Base-by-base conservation (phyloP, 2,113 vertebrate species). In the Peromyscus maniculatus region DNA sequence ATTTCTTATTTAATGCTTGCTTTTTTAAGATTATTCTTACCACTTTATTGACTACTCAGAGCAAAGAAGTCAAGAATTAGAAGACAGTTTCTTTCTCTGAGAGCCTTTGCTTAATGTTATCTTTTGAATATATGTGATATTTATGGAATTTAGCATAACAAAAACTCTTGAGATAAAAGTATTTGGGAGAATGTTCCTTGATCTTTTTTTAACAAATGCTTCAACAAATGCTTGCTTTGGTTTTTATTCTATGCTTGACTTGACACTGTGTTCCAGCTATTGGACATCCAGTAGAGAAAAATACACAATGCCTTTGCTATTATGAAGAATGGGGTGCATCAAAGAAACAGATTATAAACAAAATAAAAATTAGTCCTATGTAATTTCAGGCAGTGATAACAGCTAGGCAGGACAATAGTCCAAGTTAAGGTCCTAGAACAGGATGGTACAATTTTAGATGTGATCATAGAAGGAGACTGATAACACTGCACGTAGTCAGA, bases 51-150 rank as follows among this genome's bases (percentile, higher is more conserved):
- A 96, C 19, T 87, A 79, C 75, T 88, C 79, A 24, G 31, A 88
- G 22, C 31, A 95, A 80, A 91, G 26, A 92, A 72, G 95, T 19
- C 36, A 92, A 90, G 21, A 97, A 80, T 90, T 79, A 96, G 43
- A 90, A 90, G 19, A 64, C 4, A 75, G 4, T 93, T 90, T 87
- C 36, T 93, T 87, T 87, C 24, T 59, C 9, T 57, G 55, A 84
- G 13, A 5, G 19, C 69, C 24, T 95, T 19, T 74, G 36, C 22
- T 93, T 93, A 88, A 87, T 90, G 88, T 26, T 67, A 87, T 78
- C 39, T 66, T 83, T 24, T 57, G 66, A 83, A 95, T 1, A n/a
- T 87, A 86, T 67, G 28, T 69, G 33, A 83, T 84, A 39, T 69
- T 79, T 87, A 93, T 95, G 46, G 33, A 91, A 93, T 93, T 49